Conservation (phyloP, 2,113 vertebrate species). For the Clupea harengus region DNA sequence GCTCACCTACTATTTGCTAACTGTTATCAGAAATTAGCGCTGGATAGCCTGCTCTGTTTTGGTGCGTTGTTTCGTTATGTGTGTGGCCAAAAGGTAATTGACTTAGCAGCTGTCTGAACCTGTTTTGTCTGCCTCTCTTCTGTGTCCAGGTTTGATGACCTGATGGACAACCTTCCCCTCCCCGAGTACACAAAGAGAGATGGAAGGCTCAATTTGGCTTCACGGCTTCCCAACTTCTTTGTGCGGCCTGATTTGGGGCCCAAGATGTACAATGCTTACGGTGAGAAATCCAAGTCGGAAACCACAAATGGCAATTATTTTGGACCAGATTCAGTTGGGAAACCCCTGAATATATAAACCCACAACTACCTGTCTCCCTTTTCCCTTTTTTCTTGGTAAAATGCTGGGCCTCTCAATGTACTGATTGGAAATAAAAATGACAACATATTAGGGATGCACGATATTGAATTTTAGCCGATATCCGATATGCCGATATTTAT, state of each 20-base stretch:
- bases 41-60: neutral
- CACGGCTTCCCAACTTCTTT: constrained; percentile 95
- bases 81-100: neutral
- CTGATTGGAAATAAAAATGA: too few species aligned
- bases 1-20: too few species aligned
- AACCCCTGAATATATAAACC: neutral
- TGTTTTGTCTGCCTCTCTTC: neutral
- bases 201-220: constrained; percentile 92
- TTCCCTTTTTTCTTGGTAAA: too few species aligned
- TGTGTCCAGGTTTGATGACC: constrained; percentile 84
- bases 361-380: too few species aligned
- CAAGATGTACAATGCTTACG: constrained; percentile 99
- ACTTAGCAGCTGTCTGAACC: neutral
- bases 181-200: constrained; percentile 98
- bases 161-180: constrained; percentile 97
- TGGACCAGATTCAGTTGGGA: neutral
- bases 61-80: neutral
- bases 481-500: too few species aligned
- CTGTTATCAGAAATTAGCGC: too few species aligned
- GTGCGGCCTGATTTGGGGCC: constrained; percentile 96
- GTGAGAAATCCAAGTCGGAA: constrained; percentile 65
- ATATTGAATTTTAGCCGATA: too few species aligned
- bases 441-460: too few species aligned
- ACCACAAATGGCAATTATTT: neutral
- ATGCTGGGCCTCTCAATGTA: too few species aligned